These are phyloP conservation scores for Pollenia angustigena DNA, from an alignment of 2,888 invertebrate genomes.

Conservation along the genomic window DNA sequence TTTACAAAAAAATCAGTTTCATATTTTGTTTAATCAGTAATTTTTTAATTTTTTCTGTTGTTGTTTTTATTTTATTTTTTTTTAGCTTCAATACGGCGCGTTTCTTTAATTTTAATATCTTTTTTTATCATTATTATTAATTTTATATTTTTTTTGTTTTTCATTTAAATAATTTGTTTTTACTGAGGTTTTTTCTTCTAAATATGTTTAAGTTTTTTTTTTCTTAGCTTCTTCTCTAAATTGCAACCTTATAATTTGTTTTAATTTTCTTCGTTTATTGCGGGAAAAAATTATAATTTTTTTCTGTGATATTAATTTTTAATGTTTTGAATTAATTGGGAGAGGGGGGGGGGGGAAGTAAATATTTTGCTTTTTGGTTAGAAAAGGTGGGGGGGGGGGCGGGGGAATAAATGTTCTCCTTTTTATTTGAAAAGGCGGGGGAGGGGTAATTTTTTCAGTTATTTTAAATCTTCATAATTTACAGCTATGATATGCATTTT, in stretches of 20 bases:
- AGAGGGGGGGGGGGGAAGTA: not conserved
- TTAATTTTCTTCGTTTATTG: constrained; percentile 39
- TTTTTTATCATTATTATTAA: constrained; percentile 69
- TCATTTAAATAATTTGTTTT: constrained; percentile 58
- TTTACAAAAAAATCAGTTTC: constrained; percentile 83
- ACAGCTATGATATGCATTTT: constrained; percentile 96
- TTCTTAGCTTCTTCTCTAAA: constrained; percentile 70
- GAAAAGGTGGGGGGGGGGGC: not conserved
- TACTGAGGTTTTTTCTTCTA: constrained; percentile 74
- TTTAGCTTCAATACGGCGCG: constrained; percentile 75
- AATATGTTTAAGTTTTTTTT: constrained; percentile 74
- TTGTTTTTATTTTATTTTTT: constrained; percentile 71
- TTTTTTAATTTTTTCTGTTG: constrained; percentile 63
- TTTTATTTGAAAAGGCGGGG: not conserved
- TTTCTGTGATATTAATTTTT: not conserved
- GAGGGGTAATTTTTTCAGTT: constrained; percentile 54
- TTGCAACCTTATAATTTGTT: constrained; percentile 70
- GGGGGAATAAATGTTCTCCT: constrained; percentile 10
- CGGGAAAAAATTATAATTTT: constrained; percentile 51
- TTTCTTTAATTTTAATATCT: constrained; percentile 70
- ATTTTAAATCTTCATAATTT: constrained; percentile 84
- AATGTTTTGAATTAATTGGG: constrained; percentile 40
- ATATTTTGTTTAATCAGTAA: constrained; percentile 76
- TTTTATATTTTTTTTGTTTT: constrained; percentile 78
- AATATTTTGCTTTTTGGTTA: constrained; percentile 8